These are phyloP conservation scores for Vesta saturnalis DNA, from an alignment of 2,888 invertebrate genomes.

Conservation along the genomic window DNA sequence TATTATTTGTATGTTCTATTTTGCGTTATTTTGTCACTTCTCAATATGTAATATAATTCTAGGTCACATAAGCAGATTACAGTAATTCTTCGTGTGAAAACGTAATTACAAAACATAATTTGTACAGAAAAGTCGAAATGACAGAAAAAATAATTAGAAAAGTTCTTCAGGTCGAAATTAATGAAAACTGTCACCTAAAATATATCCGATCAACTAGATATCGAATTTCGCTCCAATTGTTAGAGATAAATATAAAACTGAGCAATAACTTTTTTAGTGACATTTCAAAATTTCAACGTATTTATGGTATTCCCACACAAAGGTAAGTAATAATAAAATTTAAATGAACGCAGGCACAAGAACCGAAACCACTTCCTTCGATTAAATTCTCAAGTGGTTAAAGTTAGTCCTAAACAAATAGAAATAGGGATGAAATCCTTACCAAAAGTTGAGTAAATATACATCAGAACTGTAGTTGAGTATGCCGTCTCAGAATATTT, in stretches of 20 bases:
- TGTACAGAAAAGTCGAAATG: background rate
- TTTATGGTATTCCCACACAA: background rate
- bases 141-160: background rate
- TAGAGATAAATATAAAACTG: too few species aligned
- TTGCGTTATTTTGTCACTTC: too few species aligned
- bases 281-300: too few species aligned
- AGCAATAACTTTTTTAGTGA: too few species aligned
- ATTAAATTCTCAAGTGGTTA: constrained; percentile 23
- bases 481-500: constrained; percentile 10
- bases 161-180: background rate
- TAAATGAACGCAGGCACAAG: background rate
- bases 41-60: too few species aligned
- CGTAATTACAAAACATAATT: background rate
- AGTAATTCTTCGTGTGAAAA: background rate
- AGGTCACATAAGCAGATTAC: too few species aligned
- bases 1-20: too few species aligned
- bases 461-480: constrained; percentile 3
- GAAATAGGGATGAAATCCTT: constrained; percentile 15
- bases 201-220: too few species aligned
- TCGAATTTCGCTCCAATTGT: too few species aligned
- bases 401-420: constrained; percentile 27
- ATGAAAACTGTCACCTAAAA: background rate
- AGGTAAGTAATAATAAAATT: constrained; percentile 7
- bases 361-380: constrained; percentile 18
- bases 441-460: constrained; percentile 27